Conservation (phyloP, 2,888 invertebrate species). For the Dynastes tityus region DNA sequence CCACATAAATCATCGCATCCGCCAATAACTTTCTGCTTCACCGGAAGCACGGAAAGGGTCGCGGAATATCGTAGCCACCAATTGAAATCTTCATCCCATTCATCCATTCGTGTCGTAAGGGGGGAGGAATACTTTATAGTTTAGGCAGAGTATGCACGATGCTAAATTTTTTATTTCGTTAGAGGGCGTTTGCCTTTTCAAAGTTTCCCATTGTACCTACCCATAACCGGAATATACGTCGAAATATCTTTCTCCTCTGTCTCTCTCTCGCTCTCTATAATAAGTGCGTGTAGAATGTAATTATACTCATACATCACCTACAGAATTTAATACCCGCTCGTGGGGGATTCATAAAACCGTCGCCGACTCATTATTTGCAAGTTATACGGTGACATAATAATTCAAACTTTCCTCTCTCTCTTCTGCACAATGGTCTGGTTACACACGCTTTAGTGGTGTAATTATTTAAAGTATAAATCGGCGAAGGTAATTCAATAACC, state of each 20-base stretch:
- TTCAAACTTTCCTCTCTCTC: conserved; percentile 49
- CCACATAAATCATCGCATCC: conserved; percentile 22
- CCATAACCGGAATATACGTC: conserved; percentile 8
- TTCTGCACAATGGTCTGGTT: not conserved
- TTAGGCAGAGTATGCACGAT: not conserved
- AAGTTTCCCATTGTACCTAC: conserved; percentile 41
- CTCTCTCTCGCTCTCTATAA: conserved; percentile 7
- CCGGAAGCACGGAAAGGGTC: not conserved
- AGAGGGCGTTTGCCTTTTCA: conserved; percentile 6
- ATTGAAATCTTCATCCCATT: not conserved
- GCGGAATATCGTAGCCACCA: no score
- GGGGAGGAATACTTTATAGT: conserved; percentile 1
- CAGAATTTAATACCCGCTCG: conserved; percentile 55
- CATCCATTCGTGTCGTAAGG: no score
- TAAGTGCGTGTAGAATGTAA: conserved; percentile 51
- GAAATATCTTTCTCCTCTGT: no score
- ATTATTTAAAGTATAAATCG: conserved; percentile 2
- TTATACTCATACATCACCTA: conserved; percentile 55
- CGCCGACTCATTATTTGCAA: conserved; percentile 54
- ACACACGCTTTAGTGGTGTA: not conserved
- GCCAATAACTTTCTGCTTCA: conserved; percentile 26
- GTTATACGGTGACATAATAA: conserved; percentile 52
- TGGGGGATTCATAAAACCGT: conserved; percentile 55
- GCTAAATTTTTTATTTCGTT: not conserved
- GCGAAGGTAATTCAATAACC: no score